These are phyloP conservation scores for Thryonomys swinderianus DNA, from an alignment of 2,113 vertebrate genomes.

Conservation along the genomic window DNA sequence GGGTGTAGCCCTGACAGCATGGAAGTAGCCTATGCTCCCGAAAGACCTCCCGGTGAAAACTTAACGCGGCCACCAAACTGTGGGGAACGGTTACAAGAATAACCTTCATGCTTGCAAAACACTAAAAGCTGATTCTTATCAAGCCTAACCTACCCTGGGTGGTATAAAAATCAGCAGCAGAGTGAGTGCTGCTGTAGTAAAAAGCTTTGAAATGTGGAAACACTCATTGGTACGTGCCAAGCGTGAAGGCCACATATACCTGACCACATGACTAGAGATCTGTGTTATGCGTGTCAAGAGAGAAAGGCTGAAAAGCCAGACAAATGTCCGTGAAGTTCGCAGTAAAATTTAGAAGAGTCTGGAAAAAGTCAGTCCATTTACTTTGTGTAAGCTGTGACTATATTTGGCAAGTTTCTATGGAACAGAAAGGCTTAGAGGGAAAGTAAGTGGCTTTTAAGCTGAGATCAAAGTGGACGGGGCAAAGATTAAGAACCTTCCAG, in stretches of 20 bases:
- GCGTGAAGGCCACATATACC: neutral
- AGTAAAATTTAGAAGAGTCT: neutral
- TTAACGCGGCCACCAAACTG: neutral
- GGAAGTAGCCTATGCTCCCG: neutral
- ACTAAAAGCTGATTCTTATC: neutral
- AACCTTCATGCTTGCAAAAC: neutral
- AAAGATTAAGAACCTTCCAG: neutral
- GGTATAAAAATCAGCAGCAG: neutral
- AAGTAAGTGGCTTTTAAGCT: neutral
- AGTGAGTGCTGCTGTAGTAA: neutral
- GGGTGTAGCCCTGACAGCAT: neutral
- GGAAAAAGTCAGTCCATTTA: neutral
- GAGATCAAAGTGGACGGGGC: neutral
- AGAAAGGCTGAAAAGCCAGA: neutral
- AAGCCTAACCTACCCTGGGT: neutral
- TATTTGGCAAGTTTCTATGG: neutral
- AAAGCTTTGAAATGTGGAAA: neutral
- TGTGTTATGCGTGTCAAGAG: neutral
- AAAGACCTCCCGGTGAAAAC: too few species aligned
- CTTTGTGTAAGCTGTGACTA: too few species aligned
- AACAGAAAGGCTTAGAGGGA: neutral
- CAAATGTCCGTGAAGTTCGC: neutral
- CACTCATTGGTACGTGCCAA: neutral
- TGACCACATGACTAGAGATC: neutral
- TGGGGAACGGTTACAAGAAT: neutral